These are phyloP conservation scores for Plestiodon gilberti DNA, from an alignment of 2,113 vertebrate species.

Conservation along the genomic window DNA sequence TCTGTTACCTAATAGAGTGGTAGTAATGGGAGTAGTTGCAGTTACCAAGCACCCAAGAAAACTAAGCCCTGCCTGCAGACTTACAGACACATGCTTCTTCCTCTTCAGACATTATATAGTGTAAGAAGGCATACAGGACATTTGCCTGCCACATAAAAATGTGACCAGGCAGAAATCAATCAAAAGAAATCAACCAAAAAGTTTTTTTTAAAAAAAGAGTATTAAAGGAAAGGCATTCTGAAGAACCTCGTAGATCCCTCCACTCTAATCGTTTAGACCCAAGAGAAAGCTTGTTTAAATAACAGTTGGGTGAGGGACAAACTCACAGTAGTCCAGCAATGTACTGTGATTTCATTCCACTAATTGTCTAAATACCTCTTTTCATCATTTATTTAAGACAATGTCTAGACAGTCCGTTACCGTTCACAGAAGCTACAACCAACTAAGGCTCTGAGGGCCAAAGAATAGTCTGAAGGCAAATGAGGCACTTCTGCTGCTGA, in stretches of 20 bases:
- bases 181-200: too few relatives aligned
- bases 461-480: conserved; percentile 50
- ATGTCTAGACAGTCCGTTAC: conserved; percentile 71
- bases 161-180: not conserved
- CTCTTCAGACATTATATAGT: not conserved
- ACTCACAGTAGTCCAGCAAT: conserved; percentile 30
- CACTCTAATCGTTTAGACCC: not conserved
- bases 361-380: conserved; percentile 52
- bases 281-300: conserved; percentile 25
- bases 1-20: not conserved
- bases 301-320: conserved; percentile 11
- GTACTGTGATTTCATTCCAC: conserved; percentile 42
- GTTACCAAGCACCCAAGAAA: not conserved
- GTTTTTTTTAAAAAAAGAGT: too few relatives aligned
- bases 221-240: conserved; percentile 5
- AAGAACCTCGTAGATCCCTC: conserved; percentile 36
- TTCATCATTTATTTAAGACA: conserved; percentile 73
- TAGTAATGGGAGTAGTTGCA: not conserved
- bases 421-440: conserved; percentile 63
- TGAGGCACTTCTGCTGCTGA: not conserved
- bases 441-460: conserved; percentile 52
- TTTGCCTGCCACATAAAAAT: not conserved
- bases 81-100: not conserved
- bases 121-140: not conserved
- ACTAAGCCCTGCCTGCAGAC: not conserved